Base-by-base conservation (phyloP, 2,797 vertebrate species). In the Antrozous pallidus region DNA sequence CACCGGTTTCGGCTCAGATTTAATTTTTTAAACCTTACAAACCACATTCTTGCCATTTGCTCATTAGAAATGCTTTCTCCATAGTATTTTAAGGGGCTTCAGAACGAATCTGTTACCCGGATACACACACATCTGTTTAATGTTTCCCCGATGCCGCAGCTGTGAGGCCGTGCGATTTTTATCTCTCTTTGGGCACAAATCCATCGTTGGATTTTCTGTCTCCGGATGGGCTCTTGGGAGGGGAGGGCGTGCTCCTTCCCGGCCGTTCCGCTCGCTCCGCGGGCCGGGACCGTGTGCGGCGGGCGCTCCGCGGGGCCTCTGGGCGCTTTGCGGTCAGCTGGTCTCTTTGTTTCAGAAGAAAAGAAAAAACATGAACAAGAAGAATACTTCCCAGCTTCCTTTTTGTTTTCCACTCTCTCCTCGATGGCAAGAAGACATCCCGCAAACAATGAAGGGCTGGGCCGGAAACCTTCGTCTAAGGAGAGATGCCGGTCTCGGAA, bases 361-460 rank as follows among this genome's bases (percentile, higher is more conserved):
- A 73, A 51, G 12, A 74, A 38, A 74, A n/a, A 85, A 90, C 78
- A 28, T 28, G 33, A 75, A 54, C 26, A 75, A 71, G 8, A 33
- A 7, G 67, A 51, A 77, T 88, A 71, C 8, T 71, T 92, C 8
- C 26, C 77, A 36, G 31, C 38, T 93, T 88, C 28, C 38, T 90
- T 88, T 96, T 87, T 61, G 24, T 92, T 84, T 88, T 18, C 67
- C 42, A 26, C 95, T 96, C 28, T 73, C 31, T 94, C 91, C 40
- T 90, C 82, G 22, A 81, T 74, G 40, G n/a, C 33, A 90, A 74
- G 40, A 92, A 33, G 38, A 63, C 71, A 65, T 16, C 31, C 67
- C 95, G 47, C 5, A 94, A 95, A 61, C 83, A 65, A 89, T 65
- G 65, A 73, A 82, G 84, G 24, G 1, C 90, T 73, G 71, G 47